These are phyloP conservation scores for Heterodera filipjevi DNA, from an alignment of 2,888 invertebrate species.

Conservation along the genomic window DNA sequence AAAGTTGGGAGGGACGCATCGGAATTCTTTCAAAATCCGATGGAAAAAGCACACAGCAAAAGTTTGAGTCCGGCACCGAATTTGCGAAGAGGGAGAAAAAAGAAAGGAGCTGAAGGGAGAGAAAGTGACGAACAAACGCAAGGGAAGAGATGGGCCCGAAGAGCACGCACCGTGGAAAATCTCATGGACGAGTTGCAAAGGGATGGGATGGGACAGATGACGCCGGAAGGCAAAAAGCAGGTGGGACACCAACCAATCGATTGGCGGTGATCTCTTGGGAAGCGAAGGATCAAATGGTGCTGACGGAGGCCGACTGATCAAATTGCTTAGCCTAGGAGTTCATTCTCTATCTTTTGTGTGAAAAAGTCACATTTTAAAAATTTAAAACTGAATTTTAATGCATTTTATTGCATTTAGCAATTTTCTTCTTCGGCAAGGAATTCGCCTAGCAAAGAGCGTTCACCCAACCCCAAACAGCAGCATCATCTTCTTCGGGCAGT, in stretches of 20 bases:
- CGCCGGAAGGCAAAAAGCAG: slow-evolving; percentile 12
- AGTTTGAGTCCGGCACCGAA: slow-evolving; percentile 11
- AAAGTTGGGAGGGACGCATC: neutral
- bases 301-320: neutral
- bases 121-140: neutral
- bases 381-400: too few species aligned
- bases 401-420: neutral
- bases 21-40: neutral
- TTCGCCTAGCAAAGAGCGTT: neutral
- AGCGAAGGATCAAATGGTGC: neutral
- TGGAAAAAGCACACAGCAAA: slow-evolving; percentile 8
- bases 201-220: neutral
- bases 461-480: neutral
- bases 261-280: neutral
- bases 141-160: slow-evolving; percentile 16
- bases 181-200: slow-evolving; percentile 23
- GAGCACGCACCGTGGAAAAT: slow-evolving; percentile 38
- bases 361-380: too few species aligned
- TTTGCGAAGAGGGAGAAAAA: neutral
- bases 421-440: neutral
- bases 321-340: neutral
- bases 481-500: neutral
- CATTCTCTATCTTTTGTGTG: neutral
- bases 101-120: neutral
- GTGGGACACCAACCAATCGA: neutral